Conservation (phyloP, 1,140 invertebrate species). For the Platyscapa corneri region DNA sequence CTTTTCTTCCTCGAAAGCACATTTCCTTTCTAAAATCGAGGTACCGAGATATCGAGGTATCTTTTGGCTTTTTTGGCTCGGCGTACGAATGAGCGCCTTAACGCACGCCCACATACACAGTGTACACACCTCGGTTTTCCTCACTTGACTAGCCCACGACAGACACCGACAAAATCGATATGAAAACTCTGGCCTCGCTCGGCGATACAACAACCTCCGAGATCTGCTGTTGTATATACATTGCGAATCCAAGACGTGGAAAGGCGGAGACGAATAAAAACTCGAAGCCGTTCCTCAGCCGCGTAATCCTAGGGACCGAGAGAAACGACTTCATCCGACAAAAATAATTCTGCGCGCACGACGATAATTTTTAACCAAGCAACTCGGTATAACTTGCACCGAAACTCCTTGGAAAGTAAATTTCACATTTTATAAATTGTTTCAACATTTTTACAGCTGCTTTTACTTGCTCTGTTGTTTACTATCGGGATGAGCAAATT, state of each 20-base stretch:
- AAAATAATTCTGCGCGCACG: background rate
- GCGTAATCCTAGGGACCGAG: background rate
- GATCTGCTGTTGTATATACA: background rate
- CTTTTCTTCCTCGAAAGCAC: background rate
- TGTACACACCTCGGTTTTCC: background rate
- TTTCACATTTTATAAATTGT: background rate
- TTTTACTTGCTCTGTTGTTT: no score
- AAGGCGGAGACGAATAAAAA: background rate
- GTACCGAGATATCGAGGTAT: background rate
- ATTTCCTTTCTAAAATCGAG: no score
- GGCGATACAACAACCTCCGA: conserved; percentile 19
- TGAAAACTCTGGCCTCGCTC: conserved; percentile 32
- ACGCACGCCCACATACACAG: background rate
- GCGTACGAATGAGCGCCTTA: background rate
- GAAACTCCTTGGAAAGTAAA: background rate
- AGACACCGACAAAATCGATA: conserved; percentile 32
- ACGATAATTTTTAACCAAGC: background rate
- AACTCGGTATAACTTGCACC: background rate
- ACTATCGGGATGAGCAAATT: no score
- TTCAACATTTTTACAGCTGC: no score
- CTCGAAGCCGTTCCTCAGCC: background rate
- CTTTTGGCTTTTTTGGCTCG: background rate
- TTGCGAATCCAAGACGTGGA: background rate
- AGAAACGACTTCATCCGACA: background rate
- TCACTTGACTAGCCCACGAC: conserved; percentile 1